Evolutionary conservation across 2,888 invertebrate genomes (phyloP), one percentile per base, ranked within the genome.

Genomic region (Dorcus hopei): DNA sequence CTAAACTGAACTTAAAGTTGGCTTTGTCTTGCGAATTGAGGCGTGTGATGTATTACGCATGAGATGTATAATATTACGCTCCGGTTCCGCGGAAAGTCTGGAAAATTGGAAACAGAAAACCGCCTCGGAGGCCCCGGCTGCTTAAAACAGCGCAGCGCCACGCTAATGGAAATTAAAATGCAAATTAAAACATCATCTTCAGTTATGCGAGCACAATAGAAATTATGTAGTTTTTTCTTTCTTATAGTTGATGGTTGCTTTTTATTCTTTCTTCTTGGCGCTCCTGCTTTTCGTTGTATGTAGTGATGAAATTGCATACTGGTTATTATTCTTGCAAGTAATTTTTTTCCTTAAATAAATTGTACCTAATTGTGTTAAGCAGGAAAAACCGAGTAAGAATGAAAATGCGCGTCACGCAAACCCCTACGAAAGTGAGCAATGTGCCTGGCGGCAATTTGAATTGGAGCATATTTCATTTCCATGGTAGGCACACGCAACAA

Each of bases 1-100:
- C 52, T 52, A 56, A 54, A 58, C 54, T 39, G 42, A 57, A 59
- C 54, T 62, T 54, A 55, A 62, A 57, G 61, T 59, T 55, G 41
- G 56, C 59, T 57, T 58, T 56, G 51, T 55, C 56, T 38, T 23
- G 56, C 11, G 45, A 56, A 45, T 40, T 45, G 23, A 45, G 19
- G 38, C 56, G 43, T 56, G 40, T 50, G 43, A 56, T 56, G 49
- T 49, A 55, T 55, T 55, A 55, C 55, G 55, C 55, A 49, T 55
- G 55, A 55, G 54, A 54, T 16, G 23, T 38, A 6, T 48, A 11
- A 16, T 16, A 42, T 42, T 42, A 42, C 42, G 42, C 42, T 42
- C 42, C 11, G 14, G 42, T 14, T 7, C 42, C 42, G 42, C 42
- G 42, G 42, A 11, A 42, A 42, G 14, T 42, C 26, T 4, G 26